These are phyloP conservation scores for Clarias laeviceps DNA, from an alignment of 2,797 vertebrate species.

Conservation along the genomic window DNA sequence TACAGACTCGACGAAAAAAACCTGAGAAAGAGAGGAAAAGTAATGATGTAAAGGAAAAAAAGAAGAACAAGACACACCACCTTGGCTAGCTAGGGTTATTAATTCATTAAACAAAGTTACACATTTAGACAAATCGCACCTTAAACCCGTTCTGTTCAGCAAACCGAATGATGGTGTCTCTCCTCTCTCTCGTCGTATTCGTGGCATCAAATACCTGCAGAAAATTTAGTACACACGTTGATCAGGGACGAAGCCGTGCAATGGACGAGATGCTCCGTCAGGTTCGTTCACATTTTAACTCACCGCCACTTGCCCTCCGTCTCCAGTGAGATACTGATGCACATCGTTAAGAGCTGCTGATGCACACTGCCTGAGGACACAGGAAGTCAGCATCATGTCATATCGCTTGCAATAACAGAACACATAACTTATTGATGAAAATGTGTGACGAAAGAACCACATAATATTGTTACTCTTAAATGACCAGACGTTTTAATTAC, in stretches of 20 bases:
- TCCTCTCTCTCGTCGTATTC: slow-evolving; percentile 94
- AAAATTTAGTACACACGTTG: neutral
- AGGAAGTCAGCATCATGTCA: neutral
- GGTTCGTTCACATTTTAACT: slow-evolving; percentile 52
- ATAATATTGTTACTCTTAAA: neutral
- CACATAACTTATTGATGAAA: neutral
- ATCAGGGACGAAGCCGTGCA: neutral
- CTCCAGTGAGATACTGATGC: slow-evolving; percentile 86
- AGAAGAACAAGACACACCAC: neutral
- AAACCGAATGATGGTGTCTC: slow-evolving; percentile 91
- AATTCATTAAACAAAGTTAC: no score
- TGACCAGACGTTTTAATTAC: neutral
- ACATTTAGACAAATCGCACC: slow-evolving; percentile 68
- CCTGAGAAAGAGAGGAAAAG: slow-evolving; percentile 68
- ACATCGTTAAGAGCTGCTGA: slow-evolving; percentile 90
- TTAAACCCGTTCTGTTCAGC: slow-evolving; percentile 96
- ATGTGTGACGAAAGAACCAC: neutral
- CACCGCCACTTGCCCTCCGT: slow-evolving; percentile 94
- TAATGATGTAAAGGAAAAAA: no score
- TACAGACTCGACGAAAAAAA: slow-evolving; percentile 96
- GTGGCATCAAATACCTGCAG: slow-evolving; percentile 95
- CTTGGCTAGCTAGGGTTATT: neutral
- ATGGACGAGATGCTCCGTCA: neutral
- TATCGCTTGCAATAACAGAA: neutral
- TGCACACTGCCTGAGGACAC: slow-evolving; percentile 85